These are phyloP conservation scores for Choreutis nemorana DNA, from an alignment of 2,888 invertebrate species.

Conservation along the genomic window DNA sequence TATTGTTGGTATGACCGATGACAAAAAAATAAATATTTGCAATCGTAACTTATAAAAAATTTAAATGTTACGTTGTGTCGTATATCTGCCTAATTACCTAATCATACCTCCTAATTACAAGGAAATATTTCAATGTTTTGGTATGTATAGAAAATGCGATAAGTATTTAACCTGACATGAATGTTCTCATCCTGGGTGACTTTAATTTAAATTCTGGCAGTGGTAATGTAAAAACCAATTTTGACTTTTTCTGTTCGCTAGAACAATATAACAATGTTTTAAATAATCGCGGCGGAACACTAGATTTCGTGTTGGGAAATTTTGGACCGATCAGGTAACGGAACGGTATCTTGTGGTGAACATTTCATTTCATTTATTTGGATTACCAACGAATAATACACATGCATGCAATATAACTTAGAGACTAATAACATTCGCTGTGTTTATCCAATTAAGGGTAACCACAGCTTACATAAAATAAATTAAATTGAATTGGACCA, in stretches of 20 bases:
- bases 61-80: constrained; percentile 1
- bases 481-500: no score
- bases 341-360: neutral
- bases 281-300: neutral
- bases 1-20: neutral
- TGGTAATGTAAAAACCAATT: constrained; percentile 2
- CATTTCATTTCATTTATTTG: no score
- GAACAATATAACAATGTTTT: constrained; percentile 1
- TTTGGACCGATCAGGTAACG: neutral
- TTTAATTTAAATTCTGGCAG: constrained; percentile 1
- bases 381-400: no score
- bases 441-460: no score
- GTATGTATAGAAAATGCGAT: constrained; percentile 1
- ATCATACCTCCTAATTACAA: no score
- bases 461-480: no score
- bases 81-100: neutral
- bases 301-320: constrained; percentile 1
- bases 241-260: constrained; percentile 1
- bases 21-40: neutral
- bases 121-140: constrained; percentile 1
- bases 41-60: neutral
- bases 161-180: neutral
- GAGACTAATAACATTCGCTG: no score
- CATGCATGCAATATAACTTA: no score
- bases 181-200: constrained; percentile 1